These are phyloP conservation scores for Prochilodus magdalenae DNA, from an alignment of 2,113 vertebrate species.

Conservation along the genomic window DNA sequence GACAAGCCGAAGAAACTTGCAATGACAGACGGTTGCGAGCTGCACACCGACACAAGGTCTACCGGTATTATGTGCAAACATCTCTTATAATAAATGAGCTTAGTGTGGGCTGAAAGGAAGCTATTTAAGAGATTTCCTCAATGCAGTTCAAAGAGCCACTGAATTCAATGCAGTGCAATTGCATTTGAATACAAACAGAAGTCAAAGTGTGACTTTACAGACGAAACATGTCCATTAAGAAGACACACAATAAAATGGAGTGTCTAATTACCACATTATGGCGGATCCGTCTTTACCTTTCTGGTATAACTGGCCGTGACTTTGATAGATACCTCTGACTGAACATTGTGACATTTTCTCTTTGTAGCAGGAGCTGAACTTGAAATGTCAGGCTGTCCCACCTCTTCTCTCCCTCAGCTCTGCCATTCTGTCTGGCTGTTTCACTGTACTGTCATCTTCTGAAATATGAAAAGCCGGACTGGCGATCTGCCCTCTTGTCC, in stretches of 20 bases:
- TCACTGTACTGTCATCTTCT: slow-evolving; percentile 30
- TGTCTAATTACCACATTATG: slow-evolving; percentile 63
- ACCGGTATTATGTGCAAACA: slow-evolving; percentile 9
- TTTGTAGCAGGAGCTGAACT: slow-evolving; percentile 57
- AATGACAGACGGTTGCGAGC: not conserved
- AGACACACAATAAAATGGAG: not conserved
- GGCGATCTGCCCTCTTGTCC: slow-evolving; percentile 12
- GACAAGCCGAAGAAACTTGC: slow-evolving; percentile 6
- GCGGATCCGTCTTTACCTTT: slow-evolving; percentile 49
- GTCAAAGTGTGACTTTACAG: not conserved
- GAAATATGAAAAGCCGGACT: slow-evolving; percentile 25
- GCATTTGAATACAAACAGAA: too few relatives aligned
- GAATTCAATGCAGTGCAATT: not conserved
- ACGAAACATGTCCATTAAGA: not conserved
- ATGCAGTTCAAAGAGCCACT: not conserved
- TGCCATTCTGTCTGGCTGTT: slow-evolving; percentile 45
- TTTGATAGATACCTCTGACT: slow-evolving; percentile 67
- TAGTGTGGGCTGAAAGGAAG: not conserved
- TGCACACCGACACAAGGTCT: not conserved
- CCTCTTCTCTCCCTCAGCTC: slow-evolving; percentile 49
- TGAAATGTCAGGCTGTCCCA: slow-evolving; percentile 70
- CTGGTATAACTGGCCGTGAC: slow-evolving; percentile 55
- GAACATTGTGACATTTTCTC: slow-evolving; percentile 68
- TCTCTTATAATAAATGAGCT: not conserved
- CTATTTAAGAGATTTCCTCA: not conserved